phyloP scores from a whole-genome alignment of 2,888 invertebrate species.

The Drosophila flavopinicola region DNA sequence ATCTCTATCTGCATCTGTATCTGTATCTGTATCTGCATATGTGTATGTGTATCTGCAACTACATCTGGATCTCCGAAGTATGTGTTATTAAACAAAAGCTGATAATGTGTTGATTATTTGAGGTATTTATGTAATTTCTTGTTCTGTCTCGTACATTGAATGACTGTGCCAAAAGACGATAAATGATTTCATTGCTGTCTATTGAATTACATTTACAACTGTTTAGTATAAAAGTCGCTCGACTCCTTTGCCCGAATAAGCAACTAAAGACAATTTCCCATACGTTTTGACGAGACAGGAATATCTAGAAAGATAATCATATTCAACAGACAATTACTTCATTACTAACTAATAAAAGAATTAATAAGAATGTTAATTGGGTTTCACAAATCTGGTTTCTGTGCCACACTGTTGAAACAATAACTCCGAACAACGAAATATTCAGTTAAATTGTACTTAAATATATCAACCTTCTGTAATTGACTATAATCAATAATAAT shows the following conservation, averaged over 20 bases:
- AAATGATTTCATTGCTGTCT: slow-evolving; percentile 31
- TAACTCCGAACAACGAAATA: background rate
- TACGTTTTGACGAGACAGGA: slow-evolving; percentile 1
- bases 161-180: slow-evolving; percentile 3
- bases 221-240: background rate
- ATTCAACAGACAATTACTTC: slow-evolving; percentile 19
- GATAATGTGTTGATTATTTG: slow-evolving; percentile 75
- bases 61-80: slow-evolving; percentile 25
- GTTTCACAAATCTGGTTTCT: slow-evolving; percentile 21
- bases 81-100: slow-evolving; percentile 73
- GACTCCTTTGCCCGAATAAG: background rate
- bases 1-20: slow-evolving; percentile 9
- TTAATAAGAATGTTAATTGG: slow-evolving; percentile 33
- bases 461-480: no score
- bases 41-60: slow-evolving; percentile 1
- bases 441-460: background rate
- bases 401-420: background rate
- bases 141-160: slow-evolving; percentile 8
- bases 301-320: slow-evolving; percentile 19
- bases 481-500: no score
- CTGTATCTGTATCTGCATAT: slow-evolving; percentile 19
- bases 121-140: slow-evolving; percentile 63
- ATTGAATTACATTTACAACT: slow-evolving; percentile 62
- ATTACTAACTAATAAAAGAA: slow-evolving; percentile 29
- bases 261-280: background rate